Percentiles rank a stretch among this genome's conserved stretches.
phyloP scores from a whole-genome alignment of 2,113 vertebrate genomes.

The Chelonoidis abingdonii region DNA sequence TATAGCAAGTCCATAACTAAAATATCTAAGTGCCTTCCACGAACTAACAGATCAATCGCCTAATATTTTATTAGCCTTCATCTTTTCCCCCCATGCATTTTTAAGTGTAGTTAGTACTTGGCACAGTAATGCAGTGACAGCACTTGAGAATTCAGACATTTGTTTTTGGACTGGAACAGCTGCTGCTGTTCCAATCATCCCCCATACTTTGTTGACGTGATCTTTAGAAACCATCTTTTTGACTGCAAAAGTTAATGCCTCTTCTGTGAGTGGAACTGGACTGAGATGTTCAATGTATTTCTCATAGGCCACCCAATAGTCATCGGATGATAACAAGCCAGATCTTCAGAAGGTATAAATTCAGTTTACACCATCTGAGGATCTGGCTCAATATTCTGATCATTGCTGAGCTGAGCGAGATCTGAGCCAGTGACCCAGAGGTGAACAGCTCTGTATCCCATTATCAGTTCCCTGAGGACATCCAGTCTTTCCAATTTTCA shows the following conservation, averaged over 20 bases:
- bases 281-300: neutral
- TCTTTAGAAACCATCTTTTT: neutral
- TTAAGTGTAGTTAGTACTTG: neutral
- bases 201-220: neutral
- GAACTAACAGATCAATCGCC: constrained; percentile 18
- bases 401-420: constrained; percentile 4
- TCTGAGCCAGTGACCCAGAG: constrained; percentile 18
- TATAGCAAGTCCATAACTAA: constrained; percentile 14
- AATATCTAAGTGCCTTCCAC: neutral
- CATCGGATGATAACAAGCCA: neutral
- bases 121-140: constrained; percentile 28
- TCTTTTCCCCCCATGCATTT: neutral
- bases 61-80: neutral
- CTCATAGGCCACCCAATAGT: neutral
- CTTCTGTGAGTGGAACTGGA: neutral
- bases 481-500: constrained; percentile 21
- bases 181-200: constrained; percentile 15
- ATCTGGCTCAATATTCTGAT: neutral
- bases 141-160: constrained; percentile 36
- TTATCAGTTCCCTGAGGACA: constrained; percentile 10
- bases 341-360: neutral
- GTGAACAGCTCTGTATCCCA: constrained; percentile 42
- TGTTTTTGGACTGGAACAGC: constrained; percentile 3
- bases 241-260: neutral
- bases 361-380: neutral